Conservation (phyloP, 2,113 vertebrate species). For the Lophius piscatorius region DNA sequence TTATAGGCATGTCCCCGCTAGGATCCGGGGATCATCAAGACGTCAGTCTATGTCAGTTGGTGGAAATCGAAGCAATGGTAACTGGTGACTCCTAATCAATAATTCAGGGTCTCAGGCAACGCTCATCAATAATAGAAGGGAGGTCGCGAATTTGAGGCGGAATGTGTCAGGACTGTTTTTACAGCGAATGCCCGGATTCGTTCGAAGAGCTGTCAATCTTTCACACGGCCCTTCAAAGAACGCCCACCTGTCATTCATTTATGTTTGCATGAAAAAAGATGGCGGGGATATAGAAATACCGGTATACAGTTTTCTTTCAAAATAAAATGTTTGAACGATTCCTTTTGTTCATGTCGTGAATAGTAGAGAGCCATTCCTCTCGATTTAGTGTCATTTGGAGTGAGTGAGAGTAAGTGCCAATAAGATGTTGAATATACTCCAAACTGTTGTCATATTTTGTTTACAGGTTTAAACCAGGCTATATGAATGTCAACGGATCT, state of each 20-base stretch:
- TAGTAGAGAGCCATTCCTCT: no score
- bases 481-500: no score
- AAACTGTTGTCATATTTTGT: no score
- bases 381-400: no score
- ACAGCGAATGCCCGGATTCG: slow-evolving; percentile 38
- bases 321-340: slow-evolving; percentile 2
- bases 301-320: slow-evolving; percentile 14
- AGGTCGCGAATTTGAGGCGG: slow-evolving; percentile 50
- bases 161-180: slow-evolving; percentile 38
- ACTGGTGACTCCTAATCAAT: slow-evolving; percentile 69
- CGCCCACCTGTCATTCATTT: slow-evolving; percentile 58
- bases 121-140: slow-evolving; percentile 69
- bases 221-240: neutral
- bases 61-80: slow-evolving; percentile 45
- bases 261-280: slow-evolving; percentile 18
- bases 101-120: slow-evolving; percentile 63
- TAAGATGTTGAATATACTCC: no score
- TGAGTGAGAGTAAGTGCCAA: no score
- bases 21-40: neutral
- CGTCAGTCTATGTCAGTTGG: slow-evolving; percentile 2
- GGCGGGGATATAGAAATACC: neutral
- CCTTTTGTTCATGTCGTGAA: neutral
- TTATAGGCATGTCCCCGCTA: no score
- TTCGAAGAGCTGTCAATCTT: slow-evolving; percentile 31
- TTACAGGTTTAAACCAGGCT: no score